A percentile compares a stretch with the other conserved stretches of the same genome.
Conservation (phyloP, 2,113 vertebrate species). For the Herpetotheres cachinnans region DNA sequence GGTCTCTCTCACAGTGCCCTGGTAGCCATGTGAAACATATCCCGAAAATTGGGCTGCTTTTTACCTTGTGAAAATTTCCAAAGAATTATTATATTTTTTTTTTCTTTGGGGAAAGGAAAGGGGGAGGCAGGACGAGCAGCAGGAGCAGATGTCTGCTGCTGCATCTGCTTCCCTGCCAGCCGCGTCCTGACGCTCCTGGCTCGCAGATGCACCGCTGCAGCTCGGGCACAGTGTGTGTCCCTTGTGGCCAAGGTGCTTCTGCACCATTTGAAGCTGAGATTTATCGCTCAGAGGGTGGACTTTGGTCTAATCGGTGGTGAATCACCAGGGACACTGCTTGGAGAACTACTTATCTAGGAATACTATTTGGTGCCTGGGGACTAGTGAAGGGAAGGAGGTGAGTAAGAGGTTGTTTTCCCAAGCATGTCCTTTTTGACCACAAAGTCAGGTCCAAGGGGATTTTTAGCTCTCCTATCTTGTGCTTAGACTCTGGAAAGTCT, state of each 20-base stretch:
- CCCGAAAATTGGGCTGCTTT: too few relatives aligned
- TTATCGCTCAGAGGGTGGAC: neutral
- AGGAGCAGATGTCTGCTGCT: neutral
- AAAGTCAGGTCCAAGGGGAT: neutral
- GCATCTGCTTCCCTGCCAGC: neutral
- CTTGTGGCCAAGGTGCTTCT: neutral
- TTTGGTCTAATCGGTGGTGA: neutral
- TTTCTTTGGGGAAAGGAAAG: neutral
- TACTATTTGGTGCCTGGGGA: neutral
- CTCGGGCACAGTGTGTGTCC: fast-evolving
- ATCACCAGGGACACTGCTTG: neutral
- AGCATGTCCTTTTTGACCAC: neutral
- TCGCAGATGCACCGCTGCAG: neutral
- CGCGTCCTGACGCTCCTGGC: fast-evolving
- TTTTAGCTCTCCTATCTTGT: neutral
- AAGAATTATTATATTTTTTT: fast-evolving
- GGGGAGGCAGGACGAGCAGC: neutral
- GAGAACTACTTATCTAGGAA: neutral
- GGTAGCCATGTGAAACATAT: too few relatives aligned
- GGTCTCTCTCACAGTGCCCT: too few relatives aligned
- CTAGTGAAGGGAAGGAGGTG: neutral
- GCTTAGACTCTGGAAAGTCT: neutral
- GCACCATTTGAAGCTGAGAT: neutral
- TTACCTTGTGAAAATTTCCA: neutral
- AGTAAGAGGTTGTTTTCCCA: neutral